phyloP scores from a whole-genome alignment of 2,888 invertebrate species.

The Andrena marginata region DNA sequence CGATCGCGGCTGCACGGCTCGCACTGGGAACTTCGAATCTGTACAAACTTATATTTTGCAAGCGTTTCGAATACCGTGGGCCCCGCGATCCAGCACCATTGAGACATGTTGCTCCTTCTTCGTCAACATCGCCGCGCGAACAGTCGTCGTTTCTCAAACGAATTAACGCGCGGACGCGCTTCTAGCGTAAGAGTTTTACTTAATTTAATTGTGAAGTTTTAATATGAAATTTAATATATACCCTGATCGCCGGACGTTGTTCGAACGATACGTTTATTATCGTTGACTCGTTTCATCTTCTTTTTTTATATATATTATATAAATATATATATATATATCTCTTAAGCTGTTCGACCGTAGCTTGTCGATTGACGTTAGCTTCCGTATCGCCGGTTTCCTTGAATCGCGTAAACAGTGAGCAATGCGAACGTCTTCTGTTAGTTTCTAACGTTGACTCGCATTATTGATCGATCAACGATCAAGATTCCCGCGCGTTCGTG shows the following conservation, averaged over 20 bases:
- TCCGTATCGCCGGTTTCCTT: slow-evolving; percentile 10
- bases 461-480: slow-evolving; percentile 11
- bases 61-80: slow-evolving; percentile 5
- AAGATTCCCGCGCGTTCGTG: slow-evolving; percentile 17
- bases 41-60: slow-evolving; percentile 27
- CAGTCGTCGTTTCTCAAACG: slow-evolving; percentile 20
- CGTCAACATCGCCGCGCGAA: not conserved
- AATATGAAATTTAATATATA: slow-evolving; percentile 69
- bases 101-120: not conserved
- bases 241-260: slow-evolving; percentile 36
- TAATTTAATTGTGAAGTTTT: slow-evolving; percentile 69
- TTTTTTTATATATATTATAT: slow-evolving; percentile 17
- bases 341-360: slow-evolving; percentile 29
- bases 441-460: slow-evolving; percentile 7
- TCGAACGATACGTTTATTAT: slow-evolving; percentile 44
- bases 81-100: not conserved
- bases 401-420: slow-evolving; percentile 69
- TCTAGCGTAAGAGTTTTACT: slow-evolving; percentile 57
- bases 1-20: not conserved
- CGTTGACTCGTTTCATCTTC: slow-evolving; percentile 30
- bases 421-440: slow-evolving; percentile 80
- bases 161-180: slow-evolving; percentile 22
- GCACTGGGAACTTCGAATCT: slow-evolving; percentile 32
- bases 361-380: slow-evolving; percentile 17
- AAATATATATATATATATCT: not conserved